Evolutionary conservation across 2,888 invertebrate genomes (phyloP), one percentile per base, ranked within the genome.

Genomic region (Meiosimyza platycephala): DNA sequence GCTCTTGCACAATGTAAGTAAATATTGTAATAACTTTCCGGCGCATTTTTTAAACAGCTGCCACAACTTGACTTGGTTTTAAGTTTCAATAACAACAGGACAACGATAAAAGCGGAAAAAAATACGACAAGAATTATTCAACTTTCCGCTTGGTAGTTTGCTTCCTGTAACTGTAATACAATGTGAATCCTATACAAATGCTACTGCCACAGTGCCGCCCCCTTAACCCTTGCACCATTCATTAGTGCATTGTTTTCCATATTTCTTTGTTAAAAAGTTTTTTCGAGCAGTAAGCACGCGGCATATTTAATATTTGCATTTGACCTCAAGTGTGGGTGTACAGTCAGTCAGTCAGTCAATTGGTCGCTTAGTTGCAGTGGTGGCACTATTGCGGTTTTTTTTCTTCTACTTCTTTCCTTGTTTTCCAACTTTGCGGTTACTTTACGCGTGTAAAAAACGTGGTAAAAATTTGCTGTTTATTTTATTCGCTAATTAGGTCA

Each of bases 401-500:
- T 9, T 40, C 40, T 28, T 40, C 40, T 40, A 40, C 40, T 40
- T 2, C 9, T 40, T 9, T 40, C 40, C 9, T 40, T 40, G 9
- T 9, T 40, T 40, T 9, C 40, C 40, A 40, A 40, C 40, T 40
- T 9, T 40, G 40, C 40, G 40, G 40, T 40, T 40, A 40, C 9
- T 40, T 40, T 40, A 40, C 40, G 40, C 40, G 40, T 40, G 40
- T 40, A 9, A 54, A 11, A 57, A n/a, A 3, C 40, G 60, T 11
- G 22, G 16, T 22, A 63, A 48, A n/a, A 22, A 9, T 48, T 64
- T 51, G n/a, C 47, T 40, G 62, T 16, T 28, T 62, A 40, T 64
- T 64, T 48, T 64, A 40, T 67, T 22, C 28, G 51, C 47, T 40
- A 67, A 67, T 33, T 55, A 67, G 54, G 67, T 67, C 54, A 67